Evolutionary conservation across 2,113 vertebrate species (phyloP), one percentile per base, ranked within the genome.

Genomic region (Lampris megalopsis): DNA sequence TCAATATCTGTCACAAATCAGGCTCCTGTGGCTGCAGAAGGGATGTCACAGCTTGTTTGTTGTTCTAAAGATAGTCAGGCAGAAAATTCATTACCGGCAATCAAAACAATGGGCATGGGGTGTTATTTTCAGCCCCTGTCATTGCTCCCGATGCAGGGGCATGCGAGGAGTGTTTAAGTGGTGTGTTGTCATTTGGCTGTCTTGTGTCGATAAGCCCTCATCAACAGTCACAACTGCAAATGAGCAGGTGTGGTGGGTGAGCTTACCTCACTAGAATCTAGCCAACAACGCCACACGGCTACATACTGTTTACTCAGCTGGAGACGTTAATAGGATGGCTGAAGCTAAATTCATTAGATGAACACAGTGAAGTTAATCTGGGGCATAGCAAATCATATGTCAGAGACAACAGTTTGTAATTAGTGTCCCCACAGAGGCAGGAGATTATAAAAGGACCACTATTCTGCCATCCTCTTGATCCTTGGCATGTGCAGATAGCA

Each of bases 381-480:
- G 76, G 79, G 48, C 72, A 62, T 71, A 71, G 35, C 54, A 77
- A 84, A 89, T 92, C 60, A 89, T 80, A 81, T 68, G 73, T 53
- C 9, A 13, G 43, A 53, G 53, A 62, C 63, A 79, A 86, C 82
- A 70, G 71, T 81, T 68, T 86, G 88, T 90, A 90, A 93, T 93
- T 88, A 84, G 77, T 71, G 75, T 85, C 67, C 80, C 85, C 43
- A 63, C 69, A 68, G 84, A 80, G 69, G 69, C 78, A 80, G 61
- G 24, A 75, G 75, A 90, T 90, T 88, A 91, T 74, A 79, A 73
- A 24, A 65, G 73, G 83, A 81, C 82, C 49, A 47, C 48, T 71
- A 73, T 73, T 77, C 45, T 5, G 65, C 83, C 85, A 85, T 89
- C 88, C 81, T 73, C 8, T 72, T 24, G 24, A 24, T 24, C 24